Evolutionary conservation across 2,797 vertebrate species (phyloP), one percentile per base, ranked within the genome.

Genomic region (Ciconia nigra): DNA sequence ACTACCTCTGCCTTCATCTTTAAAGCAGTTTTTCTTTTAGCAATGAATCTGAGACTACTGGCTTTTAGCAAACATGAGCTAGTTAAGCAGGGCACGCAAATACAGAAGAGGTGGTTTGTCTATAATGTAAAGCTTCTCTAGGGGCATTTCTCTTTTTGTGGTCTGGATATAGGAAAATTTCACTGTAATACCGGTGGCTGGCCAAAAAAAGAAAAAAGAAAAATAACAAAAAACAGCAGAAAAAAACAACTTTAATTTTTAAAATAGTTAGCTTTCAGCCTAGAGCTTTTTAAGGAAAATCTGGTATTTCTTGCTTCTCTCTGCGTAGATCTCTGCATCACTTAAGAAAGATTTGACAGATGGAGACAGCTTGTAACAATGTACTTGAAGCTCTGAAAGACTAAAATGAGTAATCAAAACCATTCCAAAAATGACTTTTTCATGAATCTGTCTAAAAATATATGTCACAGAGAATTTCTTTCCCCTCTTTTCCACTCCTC

Each of bases 261-360:
- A 74, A 93, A 95, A 84, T 49, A 76, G 67, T 41, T 76, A 84
- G 19, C 9, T 91, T 95, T 91, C 3, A 5, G 46, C 31, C 17
- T 70, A 61, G 59, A 87, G 51, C 28, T 89, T 95, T 89, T 76
- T 62, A 74, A 86, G 65, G 63, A 70, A 91, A 72, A 84, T 71
- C n/a, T 85, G 82, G 3, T 69, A 42, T 65, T 93, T 78, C 42
- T 87, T 92, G 87, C 65, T 88, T 90, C n/a, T 73, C 49, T 82
- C 76, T 86, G n/a, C 41, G 12, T 58, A 92, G 42, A 93, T 87
- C 41, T 86, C 73, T 87, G 66, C 54, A 73, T 82, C 73, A 87
- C 63, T 70, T 84, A 94, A 82, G 87, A 82, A 24, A 90, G 39
- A 55, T 80, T 87, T 97, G 93, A 97, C 95, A 96, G 94, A 90